Evolutionary conservation across 2,797 vertebrate species (phyloP), one percentile per base, ranked within the genome.

Genomic region (Dipus sagitta): DNA sequence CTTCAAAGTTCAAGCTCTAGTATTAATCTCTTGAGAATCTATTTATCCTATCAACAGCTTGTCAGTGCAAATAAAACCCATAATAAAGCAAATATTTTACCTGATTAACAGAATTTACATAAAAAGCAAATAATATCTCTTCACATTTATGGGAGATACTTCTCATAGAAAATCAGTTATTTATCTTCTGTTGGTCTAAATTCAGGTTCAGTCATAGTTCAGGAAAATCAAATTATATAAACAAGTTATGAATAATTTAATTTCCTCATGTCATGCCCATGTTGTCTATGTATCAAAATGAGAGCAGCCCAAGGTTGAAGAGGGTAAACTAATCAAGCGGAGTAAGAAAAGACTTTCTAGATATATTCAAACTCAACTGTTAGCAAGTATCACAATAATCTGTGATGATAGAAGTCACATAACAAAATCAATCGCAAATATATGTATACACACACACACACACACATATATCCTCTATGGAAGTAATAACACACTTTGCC

Each of bases 161-260:
- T 94, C 71, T 88, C 90, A 88, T 1, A 72, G 54, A 79, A 92
- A 96, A 93, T 82, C 89, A 83, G 15, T 12, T 77, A 38, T 75
- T 93, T 82, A 90, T 97, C 95, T 94, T 93, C 5, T 17, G 88
- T 86, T 96, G 87, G 32, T 97, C 96, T 95, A 92, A 81, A 92
- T 96, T 96, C 94, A 93, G 52, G 94, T 98, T 98, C 96, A 98
- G 65, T 95, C 96, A 42, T 92, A 97, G 94, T 96, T 95, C 96
- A 97, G 81, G 93, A 42, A 96, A 97, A 98, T 96, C 86, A 78
- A 95, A 95, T 97, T 97, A 96, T n/a, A 96, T 85, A 97, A 98
- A 97, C 96, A 92, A 97, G 96, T 96, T 96, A 96, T 65, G 94
- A 97, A 97, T 97, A 97, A 97, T 93, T 96, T 94, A 58, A 97